These are phyloP conservation scores for Iselma pallidipennis DNA, from an alignment of 2,888 invertebrate species.

Conservation along the genomic window DNA sequence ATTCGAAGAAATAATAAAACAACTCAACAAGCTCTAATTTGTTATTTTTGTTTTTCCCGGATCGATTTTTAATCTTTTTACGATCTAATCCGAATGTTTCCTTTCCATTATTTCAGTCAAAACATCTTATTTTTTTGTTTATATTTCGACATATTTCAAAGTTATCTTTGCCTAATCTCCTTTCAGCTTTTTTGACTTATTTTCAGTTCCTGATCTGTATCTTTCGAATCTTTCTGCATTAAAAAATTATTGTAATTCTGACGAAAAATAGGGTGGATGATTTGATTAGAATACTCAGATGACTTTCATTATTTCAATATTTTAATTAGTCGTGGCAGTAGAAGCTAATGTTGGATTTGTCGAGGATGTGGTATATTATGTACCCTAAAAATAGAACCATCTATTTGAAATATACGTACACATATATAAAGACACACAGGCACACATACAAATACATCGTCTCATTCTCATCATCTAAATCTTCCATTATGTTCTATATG, in stretches of 20 bases:
- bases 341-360: slow-evolving; percentile 20
- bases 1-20: too few species aligned
- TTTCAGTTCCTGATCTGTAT: not conserved
- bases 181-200: not conserved
- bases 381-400: slow-evolving; percentile 1
- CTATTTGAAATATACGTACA: not conserved
- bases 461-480: not conserved
- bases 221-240: not conserved
- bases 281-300: not conserved
- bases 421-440: not conserved
- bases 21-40: too few species aligned
- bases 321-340: slow-evolving; percentile 21
- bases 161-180: not conserved
- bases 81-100: not conserved
- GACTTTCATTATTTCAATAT: slow-evolving; percentile 20
- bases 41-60: too few species aligned
- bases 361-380: slow-evolving; percentile 7
- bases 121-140: not conserved
- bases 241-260: not conserved
- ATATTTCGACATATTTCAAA: not conserved
- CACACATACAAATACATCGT: not conserved
- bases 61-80: too few species aligned
- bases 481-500: not conserved
- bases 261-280: not conserved
- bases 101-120: not conserved